A percentile compares a stretch with the other conserved stretches of the same genome.
These are phyloP conservation scores for Carassius auratus DNA, from an alignment of 2,113 vertebrate species.

Conservation along the genomic window DNA sequence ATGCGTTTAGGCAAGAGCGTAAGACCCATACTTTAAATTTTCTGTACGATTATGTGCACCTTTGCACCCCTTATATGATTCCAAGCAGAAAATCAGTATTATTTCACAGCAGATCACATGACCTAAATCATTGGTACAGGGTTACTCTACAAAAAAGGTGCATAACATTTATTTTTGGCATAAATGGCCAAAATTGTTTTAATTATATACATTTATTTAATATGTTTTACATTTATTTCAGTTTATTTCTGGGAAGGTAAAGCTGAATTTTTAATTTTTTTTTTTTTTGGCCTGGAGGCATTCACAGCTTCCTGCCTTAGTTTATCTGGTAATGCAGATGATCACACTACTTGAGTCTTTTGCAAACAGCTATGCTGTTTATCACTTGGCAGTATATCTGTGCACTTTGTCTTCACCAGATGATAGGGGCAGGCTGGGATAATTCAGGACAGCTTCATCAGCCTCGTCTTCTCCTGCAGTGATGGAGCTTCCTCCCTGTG, in stretches of 20 bases:
- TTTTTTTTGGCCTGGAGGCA: background rate
- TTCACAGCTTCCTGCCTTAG: conserved; percentile 14
- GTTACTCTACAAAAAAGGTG: background rate
- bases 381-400: conserved; percentile 10
- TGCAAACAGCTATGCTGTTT: conserved; percentile 7
- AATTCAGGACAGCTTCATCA: conserved; percentile 23
- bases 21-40: too few relatives aligned
- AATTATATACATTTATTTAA: too few relatives aligned
- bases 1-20: too few relatives aligned
- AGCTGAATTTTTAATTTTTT: too few relatives aligned
- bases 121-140: background rate
- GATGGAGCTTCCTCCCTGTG: background rate
- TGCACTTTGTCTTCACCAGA: conserved; percentile 36
- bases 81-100: background rate
- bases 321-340: conserved; percentile 12
- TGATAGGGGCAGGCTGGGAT: background rate
- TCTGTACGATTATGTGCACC: too few relatives aligned
- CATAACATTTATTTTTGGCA: too few relatives aligned
- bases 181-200: too few relatives aligned
- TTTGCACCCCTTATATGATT: background rate
- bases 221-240: too few relatives aligned
- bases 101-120: background rate
- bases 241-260: too few relatives aligned
- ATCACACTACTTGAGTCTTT: conserved; percentile 18
- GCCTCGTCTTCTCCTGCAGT: background rate